Percentiles rank a stretch among this genome's conserved stretches.
Conservation (phyloP, 2,113 vertebrate genomes). For the Neomonachus schauinslandi region DNA sequence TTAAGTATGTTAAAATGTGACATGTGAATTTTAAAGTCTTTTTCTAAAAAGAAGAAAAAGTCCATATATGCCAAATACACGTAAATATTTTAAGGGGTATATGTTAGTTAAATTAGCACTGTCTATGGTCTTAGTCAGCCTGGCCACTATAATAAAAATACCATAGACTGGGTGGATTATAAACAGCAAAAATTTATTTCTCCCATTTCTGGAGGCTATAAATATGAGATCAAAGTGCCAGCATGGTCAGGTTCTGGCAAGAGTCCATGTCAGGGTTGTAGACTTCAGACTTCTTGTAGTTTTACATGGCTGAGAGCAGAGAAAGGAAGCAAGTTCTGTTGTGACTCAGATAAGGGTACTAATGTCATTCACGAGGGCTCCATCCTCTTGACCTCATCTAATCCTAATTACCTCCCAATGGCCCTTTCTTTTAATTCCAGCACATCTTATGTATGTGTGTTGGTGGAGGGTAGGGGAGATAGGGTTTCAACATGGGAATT, state of each 20-base stretch:
- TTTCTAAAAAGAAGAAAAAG: not conserved
- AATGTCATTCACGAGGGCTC: not conserved
- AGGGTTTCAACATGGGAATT: not conserved
- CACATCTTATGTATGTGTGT: not conserved
- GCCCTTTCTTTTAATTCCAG: not conserved
- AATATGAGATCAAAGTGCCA: not conserved
- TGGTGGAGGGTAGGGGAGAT: not conserved
- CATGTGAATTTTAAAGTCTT: not conserved
- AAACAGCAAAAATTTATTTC: not conserved
- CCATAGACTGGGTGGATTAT: not conserved
- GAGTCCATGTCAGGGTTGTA: not conserved
- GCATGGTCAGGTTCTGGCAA: not conserved
- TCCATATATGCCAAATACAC: not conserved
- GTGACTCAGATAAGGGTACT: not conserved
- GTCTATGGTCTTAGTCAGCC: not conserved
- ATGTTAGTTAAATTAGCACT: not conserved
- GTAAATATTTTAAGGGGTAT: not conserved
- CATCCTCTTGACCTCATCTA: not conserved
- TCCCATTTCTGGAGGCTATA: not conserved
- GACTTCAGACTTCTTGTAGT: not conserved
- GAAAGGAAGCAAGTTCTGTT: not conserved
- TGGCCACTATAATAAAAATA: not conserved
- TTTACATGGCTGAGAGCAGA: not conserved
- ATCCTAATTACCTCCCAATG: not conserved
- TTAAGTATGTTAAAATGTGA: constrained; percentile 1